Evolutionary conservation across 1,140 invertebrate genomes (phyloP), one percentile per base, ranked within the genome.

Genomic region (Drosophila trapezifrons): DNA sequence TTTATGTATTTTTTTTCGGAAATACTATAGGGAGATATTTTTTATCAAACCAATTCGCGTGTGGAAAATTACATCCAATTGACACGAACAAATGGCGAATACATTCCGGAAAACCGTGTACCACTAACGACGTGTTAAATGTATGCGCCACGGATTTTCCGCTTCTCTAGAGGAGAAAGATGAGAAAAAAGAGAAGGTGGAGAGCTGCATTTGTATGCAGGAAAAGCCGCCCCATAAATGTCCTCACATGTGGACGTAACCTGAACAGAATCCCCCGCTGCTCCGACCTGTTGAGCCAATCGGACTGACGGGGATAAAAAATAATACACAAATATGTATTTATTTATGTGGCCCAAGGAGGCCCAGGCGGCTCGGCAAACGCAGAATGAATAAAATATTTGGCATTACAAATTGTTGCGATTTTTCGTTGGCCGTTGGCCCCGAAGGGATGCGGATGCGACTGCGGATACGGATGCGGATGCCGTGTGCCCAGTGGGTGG

Each of bases 381-480:
- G 81, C 56, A 51, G 52, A 67, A 85, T 85, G 79, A 85, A 85
- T 85, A 85, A 87, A 87, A 87, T 89, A 77, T 76, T 89, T 89
- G 76, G 80, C 84, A 89, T 89, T 84, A 89, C 84, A 87, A 87
- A 84, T 87, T 87, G 84, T 89, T 84, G 84, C 80, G 84, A 89
- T 87, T 87, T 87, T 77, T 71, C 52, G 47, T 78, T 74, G 42
- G 42, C 52, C 52, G n/a, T 49, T 20, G 72, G 76, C 20, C 65
- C 70, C 49, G 60, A 86, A 80, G 63, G 79, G 82, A 75, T 77
- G 62, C 55, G 46, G 25, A 27, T 47, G 35, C 22, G 58, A 20
- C 45, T 27, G 43, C 17, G 67, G 40, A 32, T 62, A 29, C 57
- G 59, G 38, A 43, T 66, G 35, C 32, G 54, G 74, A 57, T 38